Evolutionary conservation across 1,140 invertebrate species (phyloP), one percentile per base, ranked within the genome.

Genomic region (Eriocheir sinensis): DNA sequence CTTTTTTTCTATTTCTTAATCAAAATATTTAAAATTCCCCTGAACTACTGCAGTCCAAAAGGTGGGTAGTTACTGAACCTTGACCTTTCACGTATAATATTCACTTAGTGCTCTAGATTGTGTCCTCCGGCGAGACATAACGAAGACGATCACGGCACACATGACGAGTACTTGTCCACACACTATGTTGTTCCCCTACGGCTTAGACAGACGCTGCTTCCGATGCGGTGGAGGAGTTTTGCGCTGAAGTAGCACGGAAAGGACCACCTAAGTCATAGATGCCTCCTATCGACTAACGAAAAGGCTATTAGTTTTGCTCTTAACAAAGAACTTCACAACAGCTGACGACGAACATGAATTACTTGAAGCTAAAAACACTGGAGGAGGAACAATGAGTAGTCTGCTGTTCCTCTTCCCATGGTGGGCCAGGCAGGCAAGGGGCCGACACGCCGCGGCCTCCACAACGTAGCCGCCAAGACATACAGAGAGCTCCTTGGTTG

Each of bases 1-100:
- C n/a, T 21, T n/a, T 72, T 72, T 72, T 72, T n/a, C 60, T 72
- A 72, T n/a, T 72, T n/a, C 60, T 72, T 72, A 72, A 48, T 48
- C 27, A 72, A 72, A 72, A 72, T 72, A 72, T 72, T 21, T n/a
- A 72, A 27, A n/a, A n/a, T n/a, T n/a, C 60, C n/a, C 27, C 27
- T 60, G 53, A 60, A 9, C 27, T 15, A 48, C 44, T 15, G 44
- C 44, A 48, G 44, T 48, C 4, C 44, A 17, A 21, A 53, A 21
- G 48, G 48, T 53, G 48, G 48, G 12, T 21, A n/a, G 60, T 72
- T 72, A 12, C 3, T 21, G 21, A n/a, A 72, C 60, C 60, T 72
- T 4, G 21, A 72, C 60, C 60, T 72, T 72, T n/a, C 60, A 72
- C 60, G n/a, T n/a, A 72, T n/a, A 21, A 21, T n/a, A 60, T 60